Evolutionary conservation across 2,113 vertebrate species (phyloP).

Genomic region (Illadopsis cleaveri): DNA sequence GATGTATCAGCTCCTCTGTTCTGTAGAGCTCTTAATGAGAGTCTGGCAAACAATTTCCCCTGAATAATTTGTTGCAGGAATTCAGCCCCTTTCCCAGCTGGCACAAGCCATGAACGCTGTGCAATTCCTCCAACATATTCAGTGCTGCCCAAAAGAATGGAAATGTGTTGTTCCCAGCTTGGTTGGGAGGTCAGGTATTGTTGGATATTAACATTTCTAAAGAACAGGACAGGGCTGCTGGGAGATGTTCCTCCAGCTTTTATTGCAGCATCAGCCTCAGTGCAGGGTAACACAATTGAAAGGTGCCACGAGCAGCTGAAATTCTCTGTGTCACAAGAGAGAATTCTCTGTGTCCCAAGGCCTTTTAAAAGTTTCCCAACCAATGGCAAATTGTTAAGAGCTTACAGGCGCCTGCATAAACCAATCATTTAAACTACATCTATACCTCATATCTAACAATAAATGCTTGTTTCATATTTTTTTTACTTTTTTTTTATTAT

Average conservation of each 20-base stretch:
- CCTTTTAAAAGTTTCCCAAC: no score
- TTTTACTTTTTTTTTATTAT: no score
- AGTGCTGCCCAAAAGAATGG: background rate
- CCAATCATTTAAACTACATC: no score
- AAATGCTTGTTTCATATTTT: no score
- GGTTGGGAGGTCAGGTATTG: background rate
- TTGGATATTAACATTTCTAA: background rate
- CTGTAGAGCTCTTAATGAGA: conserved; percentile 5
- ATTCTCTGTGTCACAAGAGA: background rate
- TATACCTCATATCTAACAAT: no score
- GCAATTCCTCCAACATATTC: background rate
- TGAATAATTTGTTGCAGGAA: conserved; percentile 49
- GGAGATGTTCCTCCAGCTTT: background rate
- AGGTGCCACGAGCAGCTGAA: background rate
- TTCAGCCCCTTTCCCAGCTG: background rate
- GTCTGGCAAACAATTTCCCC: conserved; percentile 20
- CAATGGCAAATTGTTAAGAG: no score
- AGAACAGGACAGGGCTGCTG: background rate
- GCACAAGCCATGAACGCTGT: background rate
- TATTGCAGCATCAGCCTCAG: background rate
- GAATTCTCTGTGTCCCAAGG: no score
- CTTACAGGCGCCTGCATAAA: no score
- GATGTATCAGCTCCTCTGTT: conserved; percentile 27
- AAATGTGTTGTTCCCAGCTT: no score
- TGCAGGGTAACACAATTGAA: background rate